phyloP scores from a whole-genome alignment of 2,888 invertebrate genomes.

The Lithophane semibrunnea region DNA sequence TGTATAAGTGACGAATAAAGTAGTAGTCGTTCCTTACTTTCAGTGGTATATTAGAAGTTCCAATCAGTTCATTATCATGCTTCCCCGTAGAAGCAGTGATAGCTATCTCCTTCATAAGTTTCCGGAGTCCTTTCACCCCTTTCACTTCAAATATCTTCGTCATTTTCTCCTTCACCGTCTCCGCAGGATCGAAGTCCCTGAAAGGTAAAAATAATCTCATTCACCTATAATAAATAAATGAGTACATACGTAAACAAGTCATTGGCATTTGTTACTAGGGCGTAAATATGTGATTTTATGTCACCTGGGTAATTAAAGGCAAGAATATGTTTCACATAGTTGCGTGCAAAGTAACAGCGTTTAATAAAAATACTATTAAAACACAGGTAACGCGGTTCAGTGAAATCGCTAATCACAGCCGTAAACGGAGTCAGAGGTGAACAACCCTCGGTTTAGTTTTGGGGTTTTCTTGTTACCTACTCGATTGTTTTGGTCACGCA shows the following conservation, averaged over 20 bases:
- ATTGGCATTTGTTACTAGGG: slow-evolving; percentile 56
- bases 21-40: slow-evolving; percentile 90
- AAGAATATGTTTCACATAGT: slow-evolving; percentile 24
- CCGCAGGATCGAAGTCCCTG: slow-evolving; percentile 97
- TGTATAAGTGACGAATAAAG: background rate
- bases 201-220: slow-evolving; percentile 54
- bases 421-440: slow-evolving; percentile 48
- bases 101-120: slow-evolving; percentile 96
- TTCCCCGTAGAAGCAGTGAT: slow-evolving; percentile 98
- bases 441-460: slow-evolving; percentile 34
- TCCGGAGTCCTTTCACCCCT: slow-evolving; percentile 95
- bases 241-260: slow-evolving; percentile 34
- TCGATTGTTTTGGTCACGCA: slow-evolving; percentile 67
- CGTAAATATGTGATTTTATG: slow-evolving; percentile 61
- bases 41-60: slow-evolving; percentile 95
- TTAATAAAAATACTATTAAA: slow-evolving; percentile 48
- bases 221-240: too few relatives aligned
- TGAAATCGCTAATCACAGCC: slow-evolving; percentile 33
- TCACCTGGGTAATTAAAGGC: slow-evolving; percentile 55
- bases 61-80: slow-evolving; percentile 98
- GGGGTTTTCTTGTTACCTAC: slow-evolving; percentile 32
- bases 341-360: slow-evolving; percentile 50
- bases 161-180: slow-evolving; percentile 96
- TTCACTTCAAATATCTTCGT: slow-evolving; percentile 96
- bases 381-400: slow-evolving; percentile 42